Evolutionary conservation across 1,140 invertebrate species (phyloP).

Genomic region (Bombus huntii): DNA sequence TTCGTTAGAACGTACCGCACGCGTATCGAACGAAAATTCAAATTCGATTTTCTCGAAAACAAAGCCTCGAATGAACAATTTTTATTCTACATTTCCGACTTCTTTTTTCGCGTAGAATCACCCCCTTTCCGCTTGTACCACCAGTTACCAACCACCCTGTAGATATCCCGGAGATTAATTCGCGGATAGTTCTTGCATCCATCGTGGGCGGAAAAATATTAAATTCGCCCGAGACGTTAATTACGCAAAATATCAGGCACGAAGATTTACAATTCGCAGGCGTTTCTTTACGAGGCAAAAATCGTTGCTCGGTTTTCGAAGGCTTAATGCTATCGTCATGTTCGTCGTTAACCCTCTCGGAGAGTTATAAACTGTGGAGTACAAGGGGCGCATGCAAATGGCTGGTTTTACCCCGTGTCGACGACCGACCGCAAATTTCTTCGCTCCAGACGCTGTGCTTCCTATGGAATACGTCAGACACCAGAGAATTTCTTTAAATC

Average conservation of each 20-base stretch:
- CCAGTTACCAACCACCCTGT: no score
- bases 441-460: neutral
- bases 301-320: conserved; percentile 7
- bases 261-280: neutral
- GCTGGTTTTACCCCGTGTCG: conserved; percentile 33
- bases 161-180: no score
- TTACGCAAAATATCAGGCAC: neutral
- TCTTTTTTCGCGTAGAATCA: no score
- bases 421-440: conserved; percentile 32
- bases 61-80: no score
- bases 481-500: neutral
- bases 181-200: no score
- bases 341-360: conserved; percentile 9
- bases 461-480: neutral
- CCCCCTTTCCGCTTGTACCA: no score
- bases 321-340: conserved; percentile 23
- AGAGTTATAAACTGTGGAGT: conserved; percentile 40
- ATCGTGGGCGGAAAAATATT: neutral
- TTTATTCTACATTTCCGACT: no score
- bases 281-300: neutral
- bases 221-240: neutral
- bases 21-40: no score
- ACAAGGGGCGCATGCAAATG: conserved; percentile 57
- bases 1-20: no score
- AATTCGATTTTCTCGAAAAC: no score